Evolutionary conservation across 2,888 invertebrate genomes (phyloP).

Genomic region (Dicranocentrus wangi): DNA sequence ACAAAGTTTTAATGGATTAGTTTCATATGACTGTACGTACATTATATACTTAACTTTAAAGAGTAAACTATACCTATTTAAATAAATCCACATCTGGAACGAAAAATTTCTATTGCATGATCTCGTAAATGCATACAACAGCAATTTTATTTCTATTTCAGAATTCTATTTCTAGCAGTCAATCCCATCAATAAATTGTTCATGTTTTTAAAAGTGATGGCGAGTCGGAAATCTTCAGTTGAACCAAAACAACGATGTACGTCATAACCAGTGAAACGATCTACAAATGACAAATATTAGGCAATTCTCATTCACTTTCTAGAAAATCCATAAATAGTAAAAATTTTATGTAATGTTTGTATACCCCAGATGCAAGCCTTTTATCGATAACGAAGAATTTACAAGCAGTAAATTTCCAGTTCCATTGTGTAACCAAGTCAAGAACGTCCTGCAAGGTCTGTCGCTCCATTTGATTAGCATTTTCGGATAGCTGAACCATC

Average conservation of each 20-base stretch:
- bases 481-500: background rate
- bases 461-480: background rate
- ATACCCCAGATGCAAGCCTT: constrained; percentile 33
- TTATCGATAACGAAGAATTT: constrained; percentile 36
- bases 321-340: background rate
- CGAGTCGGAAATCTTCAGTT: background rate
- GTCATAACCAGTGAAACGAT: constrained; percentile 5
- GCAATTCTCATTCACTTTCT: background rate
- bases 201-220: too few species aligned
- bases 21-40: too few species aligned
- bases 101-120: too few species aligned
- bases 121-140: too few species aligned
- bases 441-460: constrained; percentile 27
- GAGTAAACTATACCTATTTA: too few species aligned
- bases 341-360: background rate
- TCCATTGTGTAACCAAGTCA: constrained; percentile 27
- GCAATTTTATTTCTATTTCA: too few species aligned
- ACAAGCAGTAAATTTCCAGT: constrained; percentile 31
- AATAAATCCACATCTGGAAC: too few species aligned
- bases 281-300: background rate
- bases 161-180: too few species aligned
- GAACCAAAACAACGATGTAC: constrained; percentile 24
- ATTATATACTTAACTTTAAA: too few species aligned
- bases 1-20: too few species aligned
- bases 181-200: too few species aligned